A percentile compares a stretch with the other conserved stretches of the same genome.
Conservation (phyloP, 1,140 invertebrate genomes). For the Daktulosphaira vitifoliae region DNA sequence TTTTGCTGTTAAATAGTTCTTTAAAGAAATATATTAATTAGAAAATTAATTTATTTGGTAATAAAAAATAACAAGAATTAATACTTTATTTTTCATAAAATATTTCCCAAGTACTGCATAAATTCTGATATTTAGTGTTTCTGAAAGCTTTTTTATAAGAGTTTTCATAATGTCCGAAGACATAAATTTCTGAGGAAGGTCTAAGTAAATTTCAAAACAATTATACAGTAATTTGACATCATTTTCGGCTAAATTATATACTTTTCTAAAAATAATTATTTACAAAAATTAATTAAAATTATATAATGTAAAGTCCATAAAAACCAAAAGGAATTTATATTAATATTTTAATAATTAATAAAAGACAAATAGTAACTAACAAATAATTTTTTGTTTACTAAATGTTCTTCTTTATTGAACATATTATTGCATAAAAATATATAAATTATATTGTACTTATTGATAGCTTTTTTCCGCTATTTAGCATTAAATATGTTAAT, state of each 20-base stretch:
- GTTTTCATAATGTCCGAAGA: not conserved
- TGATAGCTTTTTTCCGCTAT: too few species aligned
- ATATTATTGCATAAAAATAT: too few species aligned
- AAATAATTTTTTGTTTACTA: too few species aligned
- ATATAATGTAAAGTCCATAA: too few species aligned
- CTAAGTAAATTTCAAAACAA: not conserved
- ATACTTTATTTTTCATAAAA: not conserved
- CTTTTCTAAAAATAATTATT: constrained; percentile 1
- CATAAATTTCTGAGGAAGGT: not conserved
- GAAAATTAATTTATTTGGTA: not conserved
- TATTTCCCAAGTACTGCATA: not conserved
- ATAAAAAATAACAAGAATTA: not conserved
- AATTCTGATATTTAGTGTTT: not conserved
- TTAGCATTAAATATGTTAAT: too few species aligned
- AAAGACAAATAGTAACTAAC: too few species aligned
- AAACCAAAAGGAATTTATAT: too few species aligned
- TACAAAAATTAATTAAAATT: too few species aligned
- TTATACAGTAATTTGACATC: not conserved
- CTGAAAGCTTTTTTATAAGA: not conserved
- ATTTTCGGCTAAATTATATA: not conserved
- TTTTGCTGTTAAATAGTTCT: not conserved
- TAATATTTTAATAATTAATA: too few species aligned
- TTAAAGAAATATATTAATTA: not conserved
- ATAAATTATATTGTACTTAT: too few species aligned
- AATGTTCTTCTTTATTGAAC: too few species aligned